Evolutionary conservation across 1,140 invertebrate genomes (phyloP).

Genomic region (Acyrthosiphon pisum): DNA sequence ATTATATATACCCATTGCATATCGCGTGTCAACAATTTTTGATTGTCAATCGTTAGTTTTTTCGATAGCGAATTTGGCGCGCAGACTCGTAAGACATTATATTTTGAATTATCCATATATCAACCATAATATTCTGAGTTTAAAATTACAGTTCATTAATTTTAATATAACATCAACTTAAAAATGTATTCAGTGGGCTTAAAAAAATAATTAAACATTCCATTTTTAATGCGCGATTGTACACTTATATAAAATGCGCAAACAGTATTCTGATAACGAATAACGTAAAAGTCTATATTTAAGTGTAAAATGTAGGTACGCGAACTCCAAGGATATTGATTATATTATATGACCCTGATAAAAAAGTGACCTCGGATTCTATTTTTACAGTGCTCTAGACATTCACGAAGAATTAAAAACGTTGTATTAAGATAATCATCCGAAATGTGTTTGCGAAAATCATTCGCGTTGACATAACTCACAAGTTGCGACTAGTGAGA

Average conservation of each 20-base stretch:
- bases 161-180: neutral
- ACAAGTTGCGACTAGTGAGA: neutral
- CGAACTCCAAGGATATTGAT: slow-evolving; percentile 5
- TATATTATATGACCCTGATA: slow-evolving; percentile 1
- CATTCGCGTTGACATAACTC: neutral
- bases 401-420: neutral
- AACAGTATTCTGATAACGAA: neutral
- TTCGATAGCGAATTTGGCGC: neutral
- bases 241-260: neutral
- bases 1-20: neutral
- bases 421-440: neutral
- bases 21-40: neutral
- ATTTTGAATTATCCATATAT: neutral
- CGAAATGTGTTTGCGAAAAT: slow-evolving; percentile 17
- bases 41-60: neutral
- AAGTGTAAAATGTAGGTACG: neutral
- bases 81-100: neutral
- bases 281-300: slow-evolving; percentile 25
- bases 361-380: slow-evolving; percentile 20
- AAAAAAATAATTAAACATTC: neutral
- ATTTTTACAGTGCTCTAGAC: neutral
- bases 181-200: neutral
- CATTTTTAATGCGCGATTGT: neutral
- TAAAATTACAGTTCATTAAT: neutral
- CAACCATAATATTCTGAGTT: neutral